Evolutionary conservation across 2,113 vertebrate genomes (phyloP).

Genomic region (Cyanocitta stelleri): DNA sequence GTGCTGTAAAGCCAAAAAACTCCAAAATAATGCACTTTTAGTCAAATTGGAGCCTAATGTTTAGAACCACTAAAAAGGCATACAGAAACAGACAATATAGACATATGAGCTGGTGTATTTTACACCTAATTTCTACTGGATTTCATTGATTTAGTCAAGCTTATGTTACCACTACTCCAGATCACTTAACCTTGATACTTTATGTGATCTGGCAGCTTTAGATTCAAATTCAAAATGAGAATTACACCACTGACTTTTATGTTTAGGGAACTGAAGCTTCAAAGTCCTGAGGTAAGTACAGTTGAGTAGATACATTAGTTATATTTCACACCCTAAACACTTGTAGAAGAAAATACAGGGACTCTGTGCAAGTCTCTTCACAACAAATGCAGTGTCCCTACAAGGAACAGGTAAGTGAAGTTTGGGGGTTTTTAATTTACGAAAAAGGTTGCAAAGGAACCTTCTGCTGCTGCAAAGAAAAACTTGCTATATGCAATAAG

Average conservation of each 20-base stretch:
- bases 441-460: neutral
- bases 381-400: neutral
- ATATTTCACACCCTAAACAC: neutral
- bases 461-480: neutral
- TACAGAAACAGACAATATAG: neutral
- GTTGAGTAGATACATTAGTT: neutral
- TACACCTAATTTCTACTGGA: neutral
- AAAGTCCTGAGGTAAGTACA: neutral
- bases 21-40: neutral
- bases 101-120: neutral
- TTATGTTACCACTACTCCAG: neutral
- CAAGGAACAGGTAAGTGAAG: neutral
- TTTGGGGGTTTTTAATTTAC: neutral
- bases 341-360: neutral
- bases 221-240: neutral
- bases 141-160: neutral
- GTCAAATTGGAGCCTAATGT: neutral
- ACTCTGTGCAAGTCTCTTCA: neutral
- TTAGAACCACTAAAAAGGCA: neutral
- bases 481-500: neutral
- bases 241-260: neutral
- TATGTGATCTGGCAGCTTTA: neutral
- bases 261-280: neutral
- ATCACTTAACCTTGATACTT: neutral
- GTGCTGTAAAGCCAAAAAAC: neutral